Conservation (phyloP, 2,888 invertebrate species). For the Agriotes lineatus region DNA sequence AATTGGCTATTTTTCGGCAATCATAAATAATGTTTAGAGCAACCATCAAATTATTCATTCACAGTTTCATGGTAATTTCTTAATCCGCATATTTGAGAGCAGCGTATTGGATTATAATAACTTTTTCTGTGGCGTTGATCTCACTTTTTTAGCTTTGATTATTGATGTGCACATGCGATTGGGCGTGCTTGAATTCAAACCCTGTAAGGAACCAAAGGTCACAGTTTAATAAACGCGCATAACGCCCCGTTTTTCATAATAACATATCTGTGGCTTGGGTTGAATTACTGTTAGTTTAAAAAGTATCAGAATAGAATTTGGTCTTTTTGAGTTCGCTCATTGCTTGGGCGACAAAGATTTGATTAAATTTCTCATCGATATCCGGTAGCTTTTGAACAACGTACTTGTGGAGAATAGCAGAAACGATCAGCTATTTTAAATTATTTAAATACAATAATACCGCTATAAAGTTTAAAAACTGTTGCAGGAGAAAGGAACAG, state of each 20-base stretch:
- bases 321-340: not conserved
- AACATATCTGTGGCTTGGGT: not conserved
- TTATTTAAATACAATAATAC: conserved; percentile 23
- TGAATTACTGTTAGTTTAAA: conserved; percentile 18
- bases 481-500: conserved; percentile 22
- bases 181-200: conserved; percentile 16
- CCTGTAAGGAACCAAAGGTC: conserved; percentile 16
- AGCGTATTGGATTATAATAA: not conserved
- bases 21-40: too few relatives aligned
- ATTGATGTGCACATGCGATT: conserved; percentile 9
- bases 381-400: not conserved
- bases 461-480: conserved; percentile 2
- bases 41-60: too few relatives aligned
- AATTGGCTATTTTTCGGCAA: too few relatives aligned
- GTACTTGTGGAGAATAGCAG: not conserved
- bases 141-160: not conserved
- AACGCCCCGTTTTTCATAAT: conserved; percentile 19
- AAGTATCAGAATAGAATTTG: not conserved
- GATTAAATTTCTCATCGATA: not conserved
- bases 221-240: conserved; percentile 18
- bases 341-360: not conserved
- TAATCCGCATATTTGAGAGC: not conserved
- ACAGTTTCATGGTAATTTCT: not conserved
- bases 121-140: not conserved
- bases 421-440: not conserved